phyloP scores from a whole-genome alignment of 35 echinoderm and acorn worm genomes.

The Ophioderma brevispina region DNA sequence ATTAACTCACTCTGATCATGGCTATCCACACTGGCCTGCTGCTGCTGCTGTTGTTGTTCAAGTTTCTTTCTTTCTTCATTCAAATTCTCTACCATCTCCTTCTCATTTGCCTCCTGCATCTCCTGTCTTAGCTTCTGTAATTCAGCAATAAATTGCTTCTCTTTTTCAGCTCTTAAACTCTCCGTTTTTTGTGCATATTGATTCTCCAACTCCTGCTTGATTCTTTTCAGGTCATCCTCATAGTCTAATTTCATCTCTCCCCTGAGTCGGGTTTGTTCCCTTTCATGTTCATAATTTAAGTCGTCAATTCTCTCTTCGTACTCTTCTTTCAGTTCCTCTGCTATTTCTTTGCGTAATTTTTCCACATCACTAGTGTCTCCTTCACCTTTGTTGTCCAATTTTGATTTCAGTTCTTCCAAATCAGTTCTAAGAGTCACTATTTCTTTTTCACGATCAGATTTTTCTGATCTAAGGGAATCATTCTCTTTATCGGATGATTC shows the following conservation, averaged over 20 bases:
- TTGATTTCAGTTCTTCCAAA: constrained; percentile 33
- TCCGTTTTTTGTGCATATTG: constrained; percentile 68
- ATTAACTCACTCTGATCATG: constrained; percentile 15
- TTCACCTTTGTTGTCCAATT: neutral
- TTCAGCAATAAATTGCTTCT: constrained; percentile 85
- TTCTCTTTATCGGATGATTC: constrained; percentile 31
- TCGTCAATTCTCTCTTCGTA: constrained; percentile 81
- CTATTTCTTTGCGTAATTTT: constrained; percentile 44
- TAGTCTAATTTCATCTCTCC: constrained; percentile 65
- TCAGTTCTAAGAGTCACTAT: constrained; percentile 30
- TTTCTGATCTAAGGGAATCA: neutral
- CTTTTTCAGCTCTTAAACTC: constrained; percentile 61
- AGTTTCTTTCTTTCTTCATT: constrained; percentile 61
- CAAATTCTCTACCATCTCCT: constrained; percentile 52
- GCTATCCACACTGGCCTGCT: neutral
- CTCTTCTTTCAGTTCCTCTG: constrained; percentile 58
- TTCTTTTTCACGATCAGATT: constrained; percentile 18
- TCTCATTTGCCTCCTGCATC: constrained; percentile 63
- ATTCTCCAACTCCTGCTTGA: constrained; percentile 58
- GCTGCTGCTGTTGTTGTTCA: constrained; percentile 15
- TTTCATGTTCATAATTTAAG: constrained; percentile 72
- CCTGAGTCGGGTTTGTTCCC: constrained; percentile 49
- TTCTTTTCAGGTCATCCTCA: constrained; percentile 60
- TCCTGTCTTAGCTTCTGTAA: constrained; percentile 82
- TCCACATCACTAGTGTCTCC: constrained; percentile 35